These are phyloP conservation scores for Oophaga pumilio DNA, from an alignment of 2,113 vertebrate species.

Conservation along the genomic window DNA sequence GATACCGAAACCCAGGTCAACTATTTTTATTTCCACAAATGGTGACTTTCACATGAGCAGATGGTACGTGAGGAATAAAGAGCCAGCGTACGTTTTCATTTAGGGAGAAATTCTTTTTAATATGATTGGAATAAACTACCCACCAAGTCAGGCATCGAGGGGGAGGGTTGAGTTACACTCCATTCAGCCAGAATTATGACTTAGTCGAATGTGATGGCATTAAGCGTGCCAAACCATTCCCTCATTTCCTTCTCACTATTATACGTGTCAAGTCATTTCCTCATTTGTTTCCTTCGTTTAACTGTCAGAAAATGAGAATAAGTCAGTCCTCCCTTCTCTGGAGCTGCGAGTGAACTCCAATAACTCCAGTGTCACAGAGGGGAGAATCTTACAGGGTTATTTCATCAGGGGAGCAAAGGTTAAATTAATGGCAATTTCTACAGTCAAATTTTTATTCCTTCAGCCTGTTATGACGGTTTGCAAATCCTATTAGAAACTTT, in stretches of 20 bases:
- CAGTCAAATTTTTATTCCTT: background rate
- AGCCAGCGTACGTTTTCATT: conserved; percentile 15
- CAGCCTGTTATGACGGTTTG: background rate
- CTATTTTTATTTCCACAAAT: conserved; percentile 48
- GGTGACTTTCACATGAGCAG: conserved; percentile 30
- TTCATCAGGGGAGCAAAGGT: background rate
- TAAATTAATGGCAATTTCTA: background rate
- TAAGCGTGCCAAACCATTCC: conserved; percentile 21
- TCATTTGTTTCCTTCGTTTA: conserved; percentile 25
- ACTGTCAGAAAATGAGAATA: conserved; percentile 11
- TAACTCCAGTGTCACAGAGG: background rate
- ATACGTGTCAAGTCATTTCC: conserved; percentile 44
- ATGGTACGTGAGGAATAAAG: conserved; percentile 15
- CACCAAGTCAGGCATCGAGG: background rate
- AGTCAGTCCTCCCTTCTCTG: background rate
- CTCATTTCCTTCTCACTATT: conserved; percentile 33
- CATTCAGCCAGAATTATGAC: conserved; percentile 16
- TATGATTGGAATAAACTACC: conserved; percentile 21
- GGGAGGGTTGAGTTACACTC: conserved; percentile 10
- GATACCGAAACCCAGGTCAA: conserved; percentile 40
- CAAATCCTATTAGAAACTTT: background rate
- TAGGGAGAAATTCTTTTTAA: conserved; percentile 20
- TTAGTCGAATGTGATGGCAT: conserved; percentile 17
- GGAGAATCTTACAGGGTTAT: background rate
- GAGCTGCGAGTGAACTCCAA: background rate